Evolutionary conservation across 2,797 vertebrate genomes (phyloP).

Genomic region (Leptoclinus maculatus): DNA sequence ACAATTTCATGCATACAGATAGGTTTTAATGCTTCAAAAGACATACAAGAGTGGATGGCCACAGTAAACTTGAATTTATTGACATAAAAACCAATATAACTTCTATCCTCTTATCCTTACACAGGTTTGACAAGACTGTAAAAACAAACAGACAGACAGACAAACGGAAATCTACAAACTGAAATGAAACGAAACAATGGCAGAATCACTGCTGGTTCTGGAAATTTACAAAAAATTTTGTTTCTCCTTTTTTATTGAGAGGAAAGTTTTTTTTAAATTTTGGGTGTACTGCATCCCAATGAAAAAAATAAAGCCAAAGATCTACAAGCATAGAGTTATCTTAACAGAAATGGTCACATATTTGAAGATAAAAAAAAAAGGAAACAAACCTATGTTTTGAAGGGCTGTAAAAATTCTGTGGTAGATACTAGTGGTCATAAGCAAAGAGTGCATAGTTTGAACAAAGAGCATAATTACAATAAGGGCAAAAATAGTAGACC

Average conservation of each 20-base stretch:
- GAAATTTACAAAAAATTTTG: slow-evolving; percentile 78
- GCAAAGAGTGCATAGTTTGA: slow-evolving; percentile 85
- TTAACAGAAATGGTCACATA: slow-evolving; percentile 85
- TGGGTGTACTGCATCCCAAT: slow-evolving; percentile 77
- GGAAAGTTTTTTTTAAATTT: slow-evolving; percentile 64
- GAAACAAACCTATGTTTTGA: slow-evolving; percentile 78
- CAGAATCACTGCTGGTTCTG: slow-evolving; percentile 81
- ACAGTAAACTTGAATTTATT: slow-evolving; percentile 97
- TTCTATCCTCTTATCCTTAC: slow-evolving; percentile 91
- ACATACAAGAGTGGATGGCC: slow-evolving; percentile 91
- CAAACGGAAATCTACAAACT: slow-evolving; percentile 81
- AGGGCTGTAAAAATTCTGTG: slow-evolving; percentile 86
- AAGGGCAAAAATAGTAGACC: slow-evolving; percentile 70
- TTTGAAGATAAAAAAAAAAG: slow-evolving; percentile 63
- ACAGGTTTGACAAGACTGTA: slow-evolving; percentile 92
- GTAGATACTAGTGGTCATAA: slow-evolving; percentile 90
- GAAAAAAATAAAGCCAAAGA: slow-evolving; percentile 67
- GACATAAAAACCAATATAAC: slow-evolving; percentile 89
- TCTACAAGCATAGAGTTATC: slow-evolving; percentile 79
- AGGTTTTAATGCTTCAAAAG: slow-evolving; percentile 91
- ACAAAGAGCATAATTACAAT: slow-evolving; percentile 77
- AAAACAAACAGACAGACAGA: slow-evolving; percentile 83
- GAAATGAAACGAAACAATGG: slow-evolving; percentile 74
- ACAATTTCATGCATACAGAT: slow-evolving; percentile 91
- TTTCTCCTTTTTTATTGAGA: slow-evolving; percentile 67